phyloP scores from a whole-genome alignment of 2,113 vertebrate genomes.

The Aegithalos caudatus region DNA sequence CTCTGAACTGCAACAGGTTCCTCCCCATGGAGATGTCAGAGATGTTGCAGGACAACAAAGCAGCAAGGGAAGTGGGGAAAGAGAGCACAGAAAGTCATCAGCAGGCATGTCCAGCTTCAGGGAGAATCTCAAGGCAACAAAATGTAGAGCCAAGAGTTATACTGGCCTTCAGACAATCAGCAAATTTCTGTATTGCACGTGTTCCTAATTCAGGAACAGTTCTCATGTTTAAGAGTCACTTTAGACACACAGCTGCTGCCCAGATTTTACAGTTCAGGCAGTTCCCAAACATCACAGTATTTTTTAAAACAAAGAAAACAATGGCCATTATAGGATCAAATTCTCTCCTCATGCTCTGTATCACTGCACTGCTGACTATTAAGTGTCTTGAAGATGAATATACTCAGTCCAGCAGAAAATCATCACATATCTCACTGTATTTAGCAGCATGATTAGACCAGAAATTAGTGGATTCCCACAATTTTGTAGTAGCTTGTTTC shows the following conservation, averaged over 20 bases:
- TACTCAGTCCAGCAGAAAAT: background rate
- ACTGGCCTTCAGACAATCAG: background rate
- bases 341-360: background rate
- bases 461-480: background rate
- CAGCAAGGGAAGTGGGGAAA: background rate
- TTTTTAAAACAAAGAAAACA: constrained; percentile 15
- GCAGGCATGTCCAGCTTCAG: background rate
- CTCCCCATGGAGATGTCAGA: background rate
- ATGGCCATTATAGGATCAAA: background rate
- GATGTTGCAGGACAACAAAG: background rate
- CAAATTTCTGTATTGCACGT: background rate
- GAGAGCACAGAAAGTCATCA: background rate
- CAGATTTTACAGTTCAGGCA: background rate
- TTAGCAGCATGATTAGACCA: fast-evolving
- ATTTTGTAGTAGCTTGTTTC: background rate
- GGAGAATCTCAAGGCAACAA: background rate
- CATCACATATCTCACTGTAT: background rate
- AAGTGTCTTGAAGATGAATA: background rate
- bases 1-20: background rate
- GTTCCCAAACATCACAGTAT: background rate
- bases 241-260: background rate
- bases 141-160: background rate
- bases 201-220: background rate
- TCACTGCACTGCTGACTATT: background rate
- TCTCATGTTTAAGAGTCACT: background rate